These are phyloP conservation scores for Columba guinea DNA, from an alignment of 2,797 vertebrate genomes.

Conservation along the genomic window DNA sequence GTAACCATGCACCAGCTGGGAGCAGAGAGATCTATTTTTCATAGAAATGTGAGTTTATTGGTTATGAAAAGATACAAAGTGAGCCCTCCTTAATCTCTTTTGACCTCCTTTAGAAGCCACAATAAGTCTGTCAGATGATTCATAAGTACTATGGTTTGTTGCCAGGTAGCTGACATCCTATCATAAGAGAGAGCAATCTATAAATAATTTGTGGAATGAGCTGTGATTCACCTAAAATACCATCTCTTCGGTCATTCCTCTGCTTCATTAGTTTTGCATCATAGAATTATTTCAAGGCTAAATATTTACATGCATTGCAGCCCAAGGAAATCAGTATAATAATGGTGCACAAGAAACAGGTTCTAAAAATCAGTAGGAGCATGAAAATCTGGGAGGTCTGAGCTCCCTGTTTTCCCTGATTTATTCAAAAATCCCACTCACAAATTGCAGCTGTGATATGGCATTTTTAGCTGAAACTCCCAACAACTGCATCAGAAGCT, in stretches of 20 bases:
- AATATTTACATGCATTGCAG: background rate
- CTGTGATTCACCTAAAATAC: constrained; percentile 19
- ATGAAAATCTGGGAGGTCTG: background rate
- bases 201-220: constrained; percentile 35
- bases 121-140: background rate
- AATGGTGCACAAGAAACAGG: background rate
- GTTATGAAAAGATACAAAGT: background rate
- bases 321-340: background rate
- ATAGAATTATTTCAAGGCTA: constrained; percentile 26
- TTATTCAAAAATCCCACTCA: background rate
- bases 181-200: background rate
- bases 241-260: background rate
- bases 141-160: background rate
- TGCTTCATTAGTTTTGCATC: background rate
- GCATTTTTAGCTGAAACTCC: background rate
- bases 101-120: background rate
- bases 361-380: background rate
- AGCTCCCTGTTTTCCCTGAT: background rate
- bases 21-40: background rate
- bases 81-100: background rate
- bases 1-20: background rate
- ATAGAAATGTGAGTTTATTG: background rate
- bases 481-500: background rate
- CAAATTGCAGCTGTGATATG: background rate
- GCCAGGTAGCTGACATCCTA: background rate